Percentiles rank a stretch among this genome's conserved stretches.
Conservation (phyloP, 2,888 invertebrate species). For the Drosophila longiperda region DNA sequence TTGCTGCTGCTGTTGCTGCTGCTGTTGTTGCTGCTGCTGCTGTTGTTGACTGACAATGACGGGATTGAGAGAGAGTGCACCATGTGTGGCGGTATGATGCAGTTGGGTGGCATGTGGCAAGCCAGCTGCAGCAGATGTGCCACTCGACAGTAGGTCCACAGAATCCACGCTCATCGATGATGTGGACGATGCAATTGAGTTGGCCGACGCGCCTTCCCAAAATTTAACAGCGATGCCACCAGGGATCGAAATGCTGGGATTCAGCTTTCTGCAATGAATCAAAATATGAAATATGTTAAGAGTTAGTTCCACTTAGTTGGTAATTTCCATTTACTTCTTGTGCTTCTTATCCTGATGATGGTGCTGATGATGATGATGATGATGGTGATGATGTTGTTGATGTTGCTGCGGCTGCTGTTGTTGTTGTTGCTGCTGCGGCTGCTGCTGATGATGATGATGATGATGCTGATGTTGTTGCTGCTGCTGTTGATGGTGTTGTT, state of each 20-base stretch:
- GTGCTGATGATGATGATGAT: constrained; percentile 49
- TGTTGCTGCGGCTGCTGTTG: neutral
- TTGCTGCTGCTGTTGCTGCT: neutral
- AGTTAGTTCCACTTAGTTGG: neutral
- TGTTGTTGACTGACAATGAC: neutral
- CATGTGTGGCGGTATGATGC: constrained; percentile 41
- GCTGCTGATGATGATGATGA: constrained; percentile 74
- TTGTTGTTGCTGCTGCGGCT: constrained; percentile 80
- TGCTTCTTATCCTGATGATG: constrained; percentile 78
- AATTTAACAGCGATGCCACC: constrained; percentile 54
- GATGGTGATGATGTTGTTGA: fast-evolving
- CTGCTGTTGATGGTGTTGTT: constrained; percentile 84
- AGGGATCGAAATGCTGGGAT: constrained; percentile 47
- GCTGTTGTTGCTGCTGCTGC: neutral
- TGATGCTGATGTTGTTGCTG: constrained; percentile 76
- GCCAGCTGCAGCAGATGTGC: constrained; percentile 32
- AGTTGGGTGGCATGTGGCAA: neutral
- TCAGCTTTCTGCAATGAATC: constrained; percentile 69
- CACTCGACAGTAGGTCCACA: constrained; percentile 66
- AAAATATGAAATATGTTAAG: neutral
- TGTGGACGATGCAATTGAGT: constrained; percentile 79
- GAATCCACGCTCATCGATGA: constrained; percentile 80
- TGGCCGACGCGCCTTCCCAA: constrained; percentile 75
- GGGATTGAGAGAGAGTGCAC: neutral
- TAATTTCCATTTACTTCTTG: constrained; percentile 65